These are phyloP conservation scores for Rachycentron canadum DNA, from an alignment of 2,797 vertebrate genomes.

Conservation along the genomic window DNA sequence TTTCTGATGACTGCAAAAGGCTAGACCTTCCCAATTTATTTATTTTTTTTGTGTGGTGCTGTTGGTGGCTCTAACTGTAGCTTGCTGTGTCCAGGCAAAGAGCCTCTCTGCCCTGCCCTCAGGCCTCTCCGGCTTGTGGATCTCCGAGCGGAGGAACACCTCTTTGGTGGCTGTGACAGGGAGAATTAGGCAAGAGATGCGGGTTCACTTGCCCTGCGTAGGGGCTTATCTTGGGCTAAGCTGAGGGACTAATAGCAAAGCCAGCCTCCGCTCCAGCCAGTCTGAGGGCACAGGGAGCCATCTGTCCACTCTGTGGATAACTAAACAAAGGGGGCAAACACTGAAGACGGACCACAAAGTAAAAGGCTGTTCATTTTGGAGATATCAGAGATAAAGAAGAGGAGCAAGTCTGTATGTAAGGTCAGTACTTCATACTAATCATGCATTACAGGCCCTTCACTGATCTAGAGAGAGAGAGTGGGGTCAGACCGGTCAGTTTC, in stretches of 20 bases:
- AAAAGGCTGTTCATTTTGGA: conserved; percentile 72
- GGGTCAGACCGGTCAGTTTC: conserved; percentile 40
- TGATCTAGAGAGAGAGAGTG: conserved; percentile 25
- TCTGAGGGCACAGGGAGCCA: conserved; percentile 89
- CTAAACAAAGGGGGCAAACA: conserved; percentile 86
- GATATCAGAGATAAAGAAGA: conserved; percentile 73
- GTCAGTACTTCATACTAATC: conserved; percentile 82
- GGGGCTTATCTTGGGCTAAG: conserved; percentile 91
- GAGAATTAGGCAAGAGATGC: conserved; percentile 88
- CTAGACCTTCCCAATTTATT: conserved; percentile 18
- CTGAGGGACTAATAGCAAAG: conserved; percentile 87
- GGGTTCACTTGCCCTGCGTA: conserved; percentile 87
- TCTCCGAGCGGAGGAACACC: conserved; percentile 84
- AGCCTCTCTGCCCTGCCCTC: conserved; percentile 86
- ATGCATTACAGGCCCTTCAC: conserved; percentile 58
- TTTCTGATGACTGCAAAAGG: conserved; percentile 59
- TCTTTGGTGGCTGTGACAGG: conserved; percentile 90
- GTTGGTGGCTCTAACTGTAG: conserved; percentile 53
- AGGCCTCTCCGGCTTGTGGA: conserved; percentile 86
- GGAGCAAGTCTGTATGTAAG: conserved; percentile 76
- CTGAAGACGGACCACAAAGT: conserved; percentile 74
- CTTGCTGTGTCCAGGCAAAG: conserved; percentile 77
- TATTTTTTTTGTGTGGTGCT: conserved; percentile 24
- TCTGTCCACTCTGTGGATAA: conserved; percentile 88
- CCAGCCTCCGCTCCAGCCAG: conserved; percentile 85